A percentile compares a stretch with the other conserved stretches of the same genome.
These are phyloP conservation scores for Ceratothoa steindachneri DNA, from an alignment of 2,888 invertebrate genomes.

Conservation along the genomic window DNA sequence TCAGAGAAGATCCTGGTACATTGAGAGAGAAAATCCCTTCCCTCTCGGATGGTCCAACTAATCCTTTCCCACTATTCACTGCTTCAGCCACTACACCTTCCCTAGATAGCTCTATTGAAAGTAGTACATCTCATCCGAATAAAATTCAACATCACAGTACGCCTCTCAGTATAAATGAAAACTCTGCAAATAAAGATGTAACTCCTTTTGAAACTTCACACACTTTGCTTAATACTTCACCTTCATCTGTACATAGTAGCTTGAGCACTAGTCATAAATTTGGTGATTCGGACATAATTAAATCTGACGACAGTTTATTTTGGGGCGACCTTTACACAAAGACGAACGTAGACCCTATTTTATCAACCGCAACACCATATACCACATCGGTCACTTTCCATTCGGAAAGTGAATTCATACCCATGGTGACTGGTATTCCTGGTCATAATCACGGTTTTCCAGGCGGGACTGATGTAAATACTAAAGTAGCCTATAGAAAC, in stretches of 20 bases:
- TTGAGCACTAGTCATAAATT: background rate
- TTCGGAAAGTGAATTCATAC: background rate
- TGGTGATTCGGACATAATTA: background rate
- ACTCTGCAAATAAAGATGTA: background rate
- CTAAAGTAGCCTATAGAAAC: background rate
- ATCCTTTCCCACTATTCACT: background rate
- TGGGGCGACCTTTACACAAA: too few relatives aligned
- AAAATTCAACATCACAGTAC: background rate
- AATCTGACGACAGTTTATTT: too few relatives aligned
- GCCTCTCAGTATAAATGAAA: background rate
- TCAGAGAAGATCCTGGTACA: background rate
- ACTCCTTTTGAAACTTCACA: background rate
- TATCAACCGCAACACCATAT: too few relatives aligned
- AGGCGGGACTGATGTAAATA: background rate
- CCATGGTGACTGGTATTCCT: background rate
- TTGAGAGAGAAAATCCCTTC: background rate
- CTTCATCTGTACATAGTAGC: background rate
- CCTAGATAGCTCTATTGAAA: background rate
- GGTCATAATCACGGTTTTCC: too few relatives aligned
- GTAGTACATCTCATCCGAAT: background rate
- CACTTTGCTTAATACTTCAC: background rate
- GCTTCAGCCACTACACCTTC: background rate
- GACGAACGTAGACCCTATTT: too few relatives aligned
- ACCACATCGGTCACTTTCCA: too few relatives aligned
- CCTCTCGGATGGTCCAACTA: background rate